Evolutionary conservation across 2,797 vertebrate species (phyloP).

Genomic region (Sebastes trivittatus): DNA sequence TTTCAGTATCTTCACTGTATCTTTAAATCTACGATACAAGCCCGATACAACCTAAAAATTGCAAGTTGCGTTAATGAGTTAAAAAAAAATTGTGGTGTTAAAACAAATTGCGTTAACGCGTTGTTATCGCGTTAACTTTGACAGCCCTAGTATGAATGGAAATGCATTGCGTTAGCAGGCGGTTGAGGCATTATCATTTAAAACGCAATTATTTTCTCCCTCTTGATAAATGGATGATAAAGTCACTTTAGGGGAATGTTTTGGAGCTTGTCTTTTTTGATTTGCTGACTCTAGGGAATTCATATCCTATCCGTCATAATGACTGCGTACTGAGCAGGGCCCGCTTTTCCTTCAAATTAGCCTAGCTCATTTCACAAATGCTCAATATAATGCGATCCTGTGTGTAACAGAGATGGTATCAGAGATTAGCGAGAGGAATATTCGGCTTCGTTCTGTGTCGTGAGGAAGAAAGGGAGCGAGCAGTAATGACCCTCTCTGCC

Average conservation of each 20-base stretch:
- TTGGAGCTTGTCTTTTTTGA: neutral
- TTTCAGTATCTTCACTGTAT: no score
- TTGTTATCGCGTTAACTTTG: neutral
- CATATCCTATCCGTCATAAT: constrained; percentile 11
- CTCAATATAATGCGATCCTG: constrained; percentile 6
- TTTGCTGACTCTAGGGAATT: constrained; percentile 16
- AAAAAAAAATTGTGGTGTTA: no score
- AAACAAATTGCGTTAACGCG: no score
- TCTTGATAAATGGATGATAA: constrained; percentile 37
- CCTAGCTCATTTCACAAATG: constrained; percentile 7
- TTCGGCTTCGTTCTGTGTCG: constrained; percentile 23
- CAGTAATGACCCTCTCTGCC: constrained; percentile 25
- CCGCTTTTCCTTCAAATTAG: constrained; percentile 12
- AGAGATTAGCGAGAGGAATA: constrained; percentile 16
- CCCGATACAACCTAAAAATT: no score
- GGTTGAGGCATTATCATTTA: constrained; percentile 12
- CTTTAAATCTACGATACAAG: no score
- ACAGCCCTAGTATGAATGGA: neutral
- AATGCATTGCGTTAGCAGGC: neutral
- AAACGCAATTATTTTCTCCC: constrained; percentile 23
- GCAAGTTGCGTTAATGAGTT: no score
- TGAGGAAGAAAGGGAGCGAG: neutral
- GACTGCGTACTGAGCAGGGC: neutral
- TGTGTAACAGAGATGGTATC: constrained; percentile 19
- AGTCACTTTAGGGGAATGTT: neutral